These are phyloP conservation scores for Parauchenoglanis ngamensis DNA, from an alignment of 2,797 vertebrate genomes.

Conservation along the genomic window DNA sequence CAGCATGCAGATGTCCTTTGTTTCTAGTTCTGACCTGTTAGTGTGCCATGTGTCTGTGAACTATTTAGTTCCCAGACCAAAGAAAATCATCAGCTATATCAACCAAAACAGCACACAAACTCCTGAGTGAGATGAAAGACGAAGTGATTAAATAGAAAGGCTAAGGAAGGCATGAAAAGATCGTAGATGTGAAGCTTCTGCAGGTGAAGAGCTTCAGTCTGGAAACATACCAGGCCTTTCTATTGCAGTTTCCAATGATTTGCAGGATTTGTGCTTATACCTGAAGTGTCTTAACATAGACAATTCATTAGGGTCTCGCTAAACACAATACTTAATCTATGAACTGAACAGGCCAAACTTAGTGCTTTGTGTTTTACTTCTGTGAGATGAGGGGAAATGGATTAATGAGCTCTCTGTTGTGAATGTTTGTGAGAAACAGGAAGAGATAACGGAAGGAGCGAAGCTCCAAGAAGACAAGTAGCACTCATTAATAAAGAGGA, in stretches of 20 bases:
- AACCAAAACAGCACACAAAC: slow-evolving; percentile 30
- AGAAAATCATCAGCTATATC: slow-evolving; percentile 46
- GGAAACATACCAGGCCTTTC: neutral
- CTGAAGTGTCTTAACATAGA: neutral
- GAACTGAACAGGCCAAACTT: neutral
- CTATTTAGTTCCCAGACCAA: slow-evolving; percentile 42
- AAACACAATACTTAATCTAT: neutral
- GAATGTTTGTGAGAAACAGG: slow-evolving; percentile 42
- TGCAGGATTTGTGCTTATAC: neutral
- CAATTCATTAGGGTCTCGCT: neutral
- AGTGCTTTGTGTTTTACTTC: neutral
- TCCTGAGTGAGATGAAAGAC: slow-evolving; percentile 48
- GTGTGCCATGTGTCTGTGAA: slow-evolving; percentile 41
- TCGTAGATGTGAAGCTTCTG: neutral
- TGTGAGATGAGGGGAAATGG: slow-evolving; percentile 11
- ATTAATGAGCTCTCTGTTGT: slow-evolving; percentile 35
- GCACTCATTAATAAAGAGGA: slow-evolving; percentile 57
- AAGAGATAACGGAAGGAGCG: slow-evolving; percentile 35
- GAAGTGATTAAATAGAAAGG: slow-evolving; percentile 32
- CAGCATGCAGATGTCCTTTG: neutral
- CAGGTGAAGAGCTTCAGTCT: slow-evolving; percentile 30
- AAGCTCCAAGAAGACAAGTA: slow-evolving; percentile 52
- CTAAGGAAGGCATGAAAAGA: slow-evolving; percentile 32
- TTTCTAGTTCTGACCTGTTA: neutral
- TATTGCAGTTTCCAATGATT: neutral